Base-by-base conservation (phyloP, 2,888 invertebrate genomes). In the Resseliella maxima region DNA sequence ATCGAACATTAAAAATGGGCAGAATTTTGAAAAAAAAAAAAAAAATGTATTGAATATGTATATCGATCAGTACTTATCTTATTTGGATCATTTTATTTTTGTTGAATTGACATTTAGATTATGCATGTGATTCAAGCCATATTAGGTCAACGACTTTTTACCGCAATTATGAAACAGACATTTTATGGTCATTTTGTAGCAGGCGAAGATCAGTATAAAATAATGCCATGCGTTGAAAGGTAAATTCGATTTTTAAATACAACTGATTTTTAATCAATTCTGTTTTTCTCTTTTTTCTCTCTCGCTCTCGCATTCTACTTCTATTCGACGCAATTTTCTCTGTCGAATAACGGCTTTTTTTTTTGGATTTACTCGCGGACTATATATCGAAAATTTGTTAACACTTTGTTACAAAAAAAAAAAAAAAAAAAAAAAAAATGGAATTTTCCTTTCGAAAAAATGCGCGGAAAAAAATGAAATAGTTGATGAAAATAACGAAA, bases 171-270 rank as follows among this genome's bases (percentile, higher is more conserved):
- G 98, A 97, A 97, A 91, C 93, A 94, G 85, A 97, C 99, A 54
- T 98, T 99, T 92, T 99, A 99, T 92, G 99, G 99, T 21, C 99
- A 99, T 92, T 99, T 99, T 92, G 99, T 99, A 85, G 99, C 99
- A 86, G 99, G 99, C 87, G 97, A 98, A 90, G 96, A 98, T 91
- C 95, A 96, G 90, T 93, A 94, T 89, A 95, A 94, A 89, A 97
- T 98, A 90, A 93, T 94, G 88, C 98, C 98, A 36, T 94, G 94
- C 86, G 93, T 98, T 88, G 95, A 96, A 90, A 94, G 95, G 94
- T 93, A 83, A 83, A 38, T 83, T 83, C 12, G n/a, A 8, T n/a
- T 83, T 83, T 38, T 38, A 83, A 86, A 85, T 85, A 87, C 85
- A 87, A 45, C 31, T 12, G 50, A 15, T 86, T 86, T 24, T 85